Evolutionary conservation across 2,888 invertebrate genomes (phyloP).

Genomic region (Drosophila multiciliata): DNA sequence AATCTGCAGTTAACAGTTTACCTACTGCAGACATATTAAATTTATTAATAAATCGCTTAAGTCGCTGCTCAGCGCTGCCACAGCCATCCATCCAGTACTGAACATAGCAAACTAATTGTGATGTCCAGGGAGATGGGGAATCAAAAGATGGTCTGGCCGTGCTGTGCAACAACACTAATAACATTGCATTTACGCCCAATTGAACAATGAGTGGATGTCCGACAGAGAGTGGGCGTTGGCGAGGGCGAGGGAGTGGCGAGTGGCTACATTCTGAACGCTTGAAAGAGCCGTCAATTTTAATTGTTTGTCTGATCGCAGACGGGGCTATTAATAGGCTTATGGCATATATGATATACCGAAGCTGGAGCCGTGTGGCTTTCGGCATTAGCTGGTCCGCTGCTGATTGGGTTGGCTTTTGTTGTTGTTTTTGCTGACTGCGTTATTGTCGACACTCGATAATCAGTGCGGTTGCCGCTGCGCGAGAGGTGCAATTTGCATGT

Average conservation of each 20-base stretch:
- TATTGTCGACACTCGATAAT: conserved; percentile 61
- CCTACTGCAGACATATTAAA: not conserved
- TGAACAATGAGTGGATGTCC: conserved; percentile 52
- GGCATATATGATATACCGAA: conserved; percentile 72
- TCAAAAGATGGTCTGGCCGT: conserved; percentile 46
- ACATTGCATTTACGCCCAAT: conserved; percentile 68
- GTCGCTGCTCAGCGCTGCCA: conserved; percentile 8
- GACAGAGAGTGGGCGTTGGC: no score
- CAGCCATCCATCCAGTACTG: not conserved
- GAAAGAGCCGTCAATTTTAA: conserved; percentile 78
- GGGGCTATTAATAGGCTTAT: conserved; percentile 78
- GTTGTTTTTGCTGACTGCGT: conserved; percentile 31
- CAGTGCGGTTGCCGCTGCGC: conserved; percentile 55
- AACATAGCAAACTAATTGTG: conserved; percentile 36
- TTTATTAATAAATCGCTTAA: not conserved
- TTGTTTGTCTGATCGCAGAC: conserved; percentile 79
- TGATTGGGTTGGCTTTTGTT: conserved; percentile 3
- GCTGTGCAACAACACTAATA: conserved; percentile 30
- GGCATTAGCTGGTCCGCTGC: conserved; percentile 49
- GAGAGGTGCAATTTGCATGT: conserved; percentile 68
- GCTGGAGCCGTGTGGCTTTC: conserved; percentile 61
- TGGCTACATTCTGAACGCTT: conserved; percentile 36
- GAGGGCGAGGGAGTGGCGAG: not conserved
- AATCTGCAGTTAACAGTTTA: not conserved
- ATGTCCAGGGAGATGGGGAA: conserved; percentile 17